These are phyloP conservation scores for Nineta flava DNA, from an alignment of 2,888 invertebrate genomes.

Conservation along the genomic window DNA sequence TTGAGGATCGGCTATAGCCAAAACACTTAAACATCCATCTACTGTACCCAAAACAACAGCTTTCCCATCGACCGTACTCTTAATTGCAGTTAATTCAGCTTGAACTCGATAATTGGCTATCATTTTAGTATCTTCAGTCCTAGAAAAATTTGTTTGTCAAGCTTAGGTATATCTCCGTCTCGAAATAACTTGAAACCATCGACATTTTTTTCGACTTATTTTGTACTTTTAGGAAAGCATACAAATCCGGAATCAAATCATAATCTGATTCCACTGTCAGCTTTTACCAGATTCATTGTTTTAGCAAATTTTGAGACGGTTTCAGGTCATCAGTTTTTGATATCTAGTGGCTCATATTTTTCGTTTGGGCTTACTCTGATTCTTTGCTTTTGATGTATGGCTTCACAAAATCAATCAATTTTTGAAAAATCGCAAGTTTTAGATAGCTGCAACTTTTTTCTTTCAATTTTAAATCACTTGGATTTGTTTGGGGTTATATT, in stretches of 20 bases:
- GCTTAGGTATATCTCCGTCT: not conserved
- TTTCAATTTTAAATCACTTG: too few species aligned
- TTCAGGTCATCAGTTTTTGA: too few species aligned
- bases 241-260: not conserved
- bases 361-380: too few species aligned
- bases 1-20: constrained; percentile 55
- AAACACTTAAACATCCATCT: constrained; percentile 85
- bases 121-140: constrained; percentile 74
- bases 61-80: constrained; percentile 69
- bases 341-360: too few species aligned
- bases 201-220: not conserved
- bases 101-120: constrained; percentile 87
- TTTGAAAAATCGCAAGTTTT: too few species aligned
- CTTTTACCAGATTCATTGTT: too few species aligned
- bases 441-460: too few species aligned
- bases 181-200: not conserved
- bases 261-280: too few species aligned
- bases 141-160: constrained; percentile 27
- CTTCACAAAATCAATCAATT: too few species aligned
- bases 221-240: not conserved
- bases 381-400: too few species aligned
- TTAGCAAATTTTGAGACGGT: too few species aligned
- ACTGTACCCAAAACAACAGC: constrained; percentile 79
- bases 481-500: too few species aligned
- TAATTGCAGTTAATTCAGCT: constrained; percentile 75